phyloP scores from a whole-genome alignment of 2,113 vertebrate species.

The Sakesphorus luctuosus region DNA sequence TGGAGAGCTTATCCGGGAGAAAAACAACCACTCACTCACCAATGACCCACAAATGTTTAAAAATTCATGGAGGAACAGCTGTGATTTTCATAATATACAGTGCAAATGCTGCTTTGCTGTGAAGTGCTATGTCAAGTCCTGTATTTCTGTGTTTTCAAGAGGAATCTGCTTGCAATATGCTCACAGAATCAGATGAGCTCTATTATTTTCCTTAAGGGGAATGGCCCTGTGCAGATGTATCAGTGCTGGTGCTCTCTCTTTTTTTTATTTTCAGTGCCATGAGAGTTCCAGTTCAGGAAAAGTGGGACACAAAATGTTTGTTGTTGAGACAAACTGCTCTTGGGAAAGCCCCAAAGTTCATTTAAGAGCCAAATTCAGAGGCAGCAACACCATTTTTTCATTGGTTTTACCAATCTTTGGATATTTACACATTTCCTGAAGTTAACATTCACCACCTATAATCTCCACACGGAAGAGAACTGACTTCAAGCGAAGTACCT shows the following conservation, averaged over 20 bases:
- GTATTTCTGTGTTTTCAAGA: not conserved
- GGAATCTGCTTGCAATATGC: not conserved
- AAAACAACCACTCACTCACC: not conserved
- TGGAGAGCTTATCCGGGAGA: not conserved
- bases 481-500: not conserved
- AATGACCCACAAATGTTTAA: not conserved
- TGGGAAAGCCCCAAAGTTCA: not conserved
- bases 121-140: not conserved
- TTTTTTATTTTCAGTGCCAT: not conserved
- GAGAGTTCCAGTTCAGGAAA: not conserved
- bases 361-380: not conserved
- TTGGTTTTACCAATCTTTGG: not conserved
- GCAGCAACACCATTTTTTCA: not conserved
- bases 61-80: not conserved
- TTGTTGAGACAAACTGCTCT: not conserved
- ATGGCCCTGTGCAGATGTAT: not conserved
- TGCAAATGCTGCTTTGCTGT: not conserved
- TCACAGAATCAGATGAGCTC: not conserved
- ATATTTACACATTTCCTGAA: not conserved
- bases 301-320: accelerated
- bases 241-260: not conserved
- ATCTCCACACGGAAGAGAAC: not conserved
- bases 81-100: not conserved
- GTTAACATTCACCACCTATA: conserved; percentile 2
- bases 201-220: not conserved